phyloP scores from a whole-genome alignment of 2,113 vertebrate species.

The Excalfactoria chinensis region DNA sequence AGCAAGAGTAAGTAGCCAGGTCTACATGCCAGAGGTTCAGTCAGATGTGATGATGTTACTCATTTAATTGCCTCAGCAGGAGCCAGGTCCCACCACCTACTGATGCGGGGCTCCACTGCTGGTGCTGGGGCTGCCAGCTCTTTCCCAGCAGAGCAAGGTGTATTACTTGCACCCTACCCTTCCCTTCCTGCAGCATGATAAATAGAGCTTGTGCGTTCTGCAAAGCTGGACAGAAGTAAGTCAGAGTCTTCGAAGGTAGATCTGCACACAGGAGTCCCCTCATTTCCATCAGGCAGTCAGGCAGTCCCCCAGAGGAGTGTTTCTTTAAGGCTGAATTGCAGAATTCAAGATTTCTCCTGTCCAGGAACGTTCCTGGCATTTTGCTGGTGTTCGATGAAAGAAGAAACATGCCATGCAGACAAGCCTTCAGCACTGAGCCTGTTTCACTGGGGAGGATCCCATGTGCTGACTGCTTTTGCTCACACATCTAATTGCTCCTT shows the following conservation, averaged over 20 bases:
- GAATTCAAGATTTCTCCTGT: not conserved
- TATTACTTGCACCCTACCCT: not conserved
- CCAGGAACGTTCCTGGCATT: not conserved
- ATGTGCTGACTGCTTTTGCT: not conserved
- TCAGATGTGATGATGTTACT: not conserved
- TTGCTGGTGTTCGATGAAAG: not conserved
- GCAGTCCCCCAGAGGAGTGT: not conserved
- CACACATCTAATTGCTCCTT: not conserved
- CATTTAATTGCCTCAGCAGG: not conserved
- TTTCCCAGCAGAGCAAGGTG: not conserved
- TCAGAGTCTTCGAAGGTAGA: conserved; percentile 8
- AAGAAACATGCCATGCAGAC: not conserved
- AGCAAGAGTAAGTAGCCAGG: not conserved
- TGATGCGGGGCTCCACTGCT: not conserved
- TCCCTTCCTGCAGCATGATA: not conserved
- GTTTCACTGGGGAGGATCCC: not conserved
- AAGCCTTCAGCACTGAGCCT: not conserved
- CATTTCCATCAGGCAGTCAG: not conserved
- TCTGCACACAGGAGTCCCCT: not conserved
- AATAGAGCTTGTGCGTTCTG: not conserved
- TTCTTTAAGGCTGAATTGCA: not conserved
- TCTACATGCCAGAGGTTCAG: not conserved
- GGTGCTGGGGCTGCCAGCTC: not conserved
- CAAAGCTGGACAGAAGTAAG: not conserved
- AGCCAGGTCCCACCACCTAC: not conserved